phyloP scores from a whole-genome alignment of 2,797 vertebrate genomes.

The Liparis tanakae region DNA sequence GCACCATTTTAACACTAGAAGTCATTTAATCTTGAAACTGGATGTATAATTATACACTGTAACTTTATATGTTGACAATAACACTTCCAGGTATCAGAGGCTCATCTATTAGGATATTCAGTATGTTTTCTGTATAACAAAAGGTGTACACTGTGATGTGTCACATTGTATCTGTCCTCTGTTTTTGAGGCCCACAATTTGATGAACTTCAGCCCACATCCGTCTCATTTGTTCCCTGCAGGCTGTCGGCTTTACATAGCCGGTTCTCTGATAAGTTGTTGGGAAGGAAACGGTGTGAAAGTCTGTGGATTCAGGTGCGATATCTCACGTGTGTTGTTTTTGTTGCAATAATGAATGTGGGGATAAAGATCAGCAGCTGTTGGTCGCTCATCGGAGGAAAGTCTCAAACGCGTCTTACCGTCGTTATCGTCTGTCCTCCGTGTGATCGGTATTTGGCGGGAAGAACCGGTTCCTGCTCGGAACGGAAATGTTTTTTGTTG shows the following conservation, averaged over 20 bases:
- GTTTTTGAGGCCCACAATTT: not conserved
- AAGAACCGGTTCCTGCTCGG: slow-evolving; percentile 33
- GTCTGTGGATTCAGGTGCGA: slow-evolving; percentile 15
- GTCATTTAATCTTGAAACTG: not conserved
- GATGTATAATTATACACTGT: not conserved
- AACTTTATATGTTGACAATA: not conserved
- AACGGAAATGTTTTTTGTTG: slow-evolving; percentile 38
- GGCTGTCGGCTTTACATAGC: slow-evolving; percentile 18
- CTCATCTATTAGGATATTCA: not conserved
- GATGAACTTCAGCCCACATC: slow-evolving; percentile 8
- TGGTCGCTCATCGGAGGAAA: slow-evolving; percentile 4
- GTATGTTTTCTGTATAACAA: not conserved
- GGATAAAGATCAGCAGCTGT: slow-evolving; percentile 23
- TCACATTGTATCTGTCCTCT: not conserved
- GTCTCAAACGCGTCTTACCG: slow-evolving; percentile 23
- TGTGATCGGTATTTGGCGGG: slow-evolving; percentile 20
- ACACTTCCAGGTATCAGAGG: not conserved
- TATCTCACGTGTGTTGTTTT: not conserved
- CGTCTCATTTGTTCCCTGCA: not conserved
- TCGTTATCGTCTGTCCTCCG: slow-evolving; percentile 15
- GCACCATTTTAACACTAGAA: not conserved
- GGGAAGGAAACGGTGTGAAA: slow-evolving; percentile 15
- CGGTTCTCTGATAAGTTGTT: slow-evolving; percentile 4
- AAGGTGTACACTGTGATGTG: not conserved
- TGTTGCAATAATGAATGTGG: slow-evolving; percentile 37